Percentiles rank a stretch among this genome's conserved stretches.
These are phyloP conservation scores for Pseudorhiza aurosa DNA, from an alignment of 30 jellyfish, hydroid and myxozoan species.

Conservation along the genomic window DNA sequence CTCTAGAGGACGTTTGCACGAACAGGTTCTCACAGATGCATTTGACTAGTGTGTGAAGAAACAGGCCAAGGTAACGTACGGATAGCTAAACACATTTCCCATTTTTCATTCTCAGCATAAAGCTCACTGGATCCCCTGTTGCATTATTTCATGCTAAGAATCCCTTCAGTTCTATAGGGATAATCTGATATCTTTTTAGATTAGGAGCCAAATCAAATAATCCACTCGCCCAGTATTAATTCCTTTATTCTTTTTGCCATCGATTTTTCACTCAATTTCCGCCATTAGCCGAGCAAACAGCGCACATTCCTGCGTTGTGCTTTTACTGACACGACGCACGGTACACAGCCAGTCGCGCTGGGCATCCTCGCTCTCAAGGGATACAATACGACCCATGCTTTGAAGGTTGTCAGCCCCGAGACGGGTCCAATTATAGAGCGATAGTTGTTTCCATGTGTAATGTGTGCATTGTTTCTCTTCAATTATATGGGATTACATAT, in stretches of 20 bases:
- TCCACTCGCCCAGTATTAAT: constrained; percentile 35
- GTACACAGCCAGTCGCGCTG: background rate
- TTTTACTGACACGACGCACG: background rate
- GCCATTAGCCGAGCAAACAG: constrained; percentile 44
- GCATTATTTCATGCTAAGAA: constrained; percentile 6
- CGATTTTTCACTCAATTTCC: constrained; percentile 50
- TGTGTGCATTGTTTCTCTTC: constrained; percentile 20
- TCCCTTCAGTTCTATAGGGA: constrained; percentile 30
- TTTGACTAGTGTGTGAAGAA: too few species aligned
- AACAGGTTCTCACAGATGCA: background rate
- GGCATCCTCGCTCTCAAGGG: background rate
- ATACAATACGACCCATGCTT: background rate
- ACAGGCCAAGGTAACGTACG: too few species aligned
- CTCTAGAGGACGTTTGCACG: too few species aligned
- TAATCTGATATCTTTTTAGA: constrained; percentile 64
- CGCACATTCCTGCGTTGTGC: constrained; percentile 24
- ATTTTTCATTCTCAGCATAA: too few species aligned
- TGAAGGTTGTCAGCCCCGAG: background rate
- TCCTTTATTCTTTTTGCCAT: constrained; percentile 33
- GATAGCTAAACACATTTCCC: too few species aligned
- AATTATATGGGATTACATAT: constrained; percentile 54
- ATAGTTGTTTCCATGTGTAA: constrained; percentile 16
- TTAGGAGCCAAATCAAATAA: constrained; percentile 51
- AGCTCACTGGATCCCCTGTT: constrained; percentile 62
- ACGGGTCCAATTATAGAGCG: background rate